Evolutionary conservation across 2,113 vertebrate genomes (phyloP), one percentile per base, ranked within the genome.

Genomic region (Alces alces): DNA sequence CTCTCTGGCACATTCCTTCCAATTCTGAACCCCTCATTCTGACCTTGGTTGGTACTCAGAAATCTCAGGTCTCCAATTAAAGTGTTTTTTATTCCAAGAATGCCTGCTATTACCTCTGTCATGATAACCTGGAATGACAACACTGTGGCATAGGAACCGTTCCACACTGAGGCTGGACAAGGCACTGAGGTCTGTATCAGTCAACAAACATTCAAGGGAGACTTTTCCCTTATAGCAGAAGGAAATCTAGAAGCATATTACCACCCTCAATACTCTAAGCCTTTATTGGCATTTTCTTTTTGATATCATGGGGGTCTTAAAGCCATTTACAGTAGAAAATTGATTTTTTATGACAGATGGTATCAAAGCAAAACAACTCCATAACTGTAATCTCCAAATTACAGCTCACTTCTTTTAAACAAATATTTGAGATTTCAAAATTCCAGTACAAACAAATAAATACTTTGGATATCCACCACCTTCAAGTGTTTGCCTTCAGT

Each of bases 351-450:
- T 36, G 54, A 89, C 3, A 82, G 36, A 83, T 54, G 12, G n/a
- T 76, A 57, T 60, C 54, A 82, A 82, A 88, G 64, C 47, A 94
- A 86, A 73, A 76, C 15, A 76, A 78, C 13, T 28, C 36, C 50
- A 58, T 50, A 36, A 23, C 19, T 89, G 9, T 73, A 78, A 89
- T 64, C 55, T n/a, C 5, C 28, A 79, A 89, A 54, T 85, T 66
- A 43, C 28, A 54, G 82, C 43, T 96, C 45, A 76, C 28, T 90
- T 95, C 86, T 89, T 82, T 94, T 82, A 96, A 91, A 66, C 79
- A 91, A 93, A 93, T 91, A 91, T 78, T 93, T 92, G 86, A 97
- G 19, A 93, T 92, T 96, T 95, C 76, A 82, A 82, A 97, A 88
- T 85, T 64, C 58, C 2, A 47, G 33, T 60, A 93, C 16, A 89